Conservation (phyloP, 37 sponge, comb jelly and placozoan genomes). For the Halisarca cf. caerulea region DNA sequence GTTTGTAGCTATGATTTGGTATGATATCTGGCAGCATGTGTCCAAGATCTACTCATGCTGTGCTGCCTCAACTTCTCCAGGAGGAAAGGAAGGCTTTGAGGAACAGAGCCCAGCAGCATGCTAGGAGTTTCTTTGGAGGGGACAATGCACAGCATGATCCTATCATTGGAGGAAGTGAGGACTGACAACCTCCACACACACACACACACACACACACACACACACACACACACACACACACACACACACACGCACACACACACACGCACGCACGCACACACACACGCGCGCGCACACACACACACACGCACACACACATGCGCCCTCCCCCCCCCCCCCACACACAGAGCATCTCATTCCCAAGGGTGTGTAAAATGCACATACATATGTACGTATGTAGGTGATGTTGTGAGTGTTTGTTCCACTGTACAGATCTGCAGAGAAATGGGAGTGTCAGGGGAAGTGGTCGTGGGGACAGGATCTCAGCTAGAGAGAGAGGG, state of each 20-base stretch:
- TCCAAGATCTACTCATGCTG: too few relatives aligned
- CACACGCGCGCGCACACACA: background rate
- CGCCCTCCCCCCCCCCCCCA: background rate
- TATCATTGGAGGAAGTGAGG: too few relatives aligned
- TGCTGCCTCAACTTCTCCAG: constrained; percentile 31
- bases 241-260: background rate
- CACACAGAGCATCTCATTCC: background rate
- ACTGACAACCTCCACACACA: too few relatives aligned
- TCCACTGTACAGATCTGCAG: background rate
- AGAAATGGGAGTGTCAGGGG: background rate
- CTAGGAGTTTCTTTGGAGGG: constrained; percentile 55
- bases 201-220: background rate
- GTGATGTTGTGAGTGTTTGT: background rate
- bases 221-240: background rate
- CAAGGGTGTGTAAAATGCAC: too few relatives aligned
- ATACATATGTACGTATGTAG: too few relatives aligned
- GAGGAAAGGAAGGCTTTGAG: constrained; percentile 2
- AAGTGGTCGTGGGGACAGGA: constrained; percentile 18
- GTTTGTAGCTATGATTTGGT: too few relatives aligned
- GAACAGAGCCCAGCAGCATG: constrained; percentile 10
- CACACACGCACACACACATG: background rate
- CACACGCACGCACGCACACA: background rate
- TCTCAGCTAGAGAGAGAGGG: background rate
- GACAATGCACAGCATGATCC: background rate
- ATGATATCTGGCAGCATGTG: too few relatives aligned